phyloP scores from a whole-genome alignment of 64 coral and sea anemone genomes.

The Actinia equina region DNA sequence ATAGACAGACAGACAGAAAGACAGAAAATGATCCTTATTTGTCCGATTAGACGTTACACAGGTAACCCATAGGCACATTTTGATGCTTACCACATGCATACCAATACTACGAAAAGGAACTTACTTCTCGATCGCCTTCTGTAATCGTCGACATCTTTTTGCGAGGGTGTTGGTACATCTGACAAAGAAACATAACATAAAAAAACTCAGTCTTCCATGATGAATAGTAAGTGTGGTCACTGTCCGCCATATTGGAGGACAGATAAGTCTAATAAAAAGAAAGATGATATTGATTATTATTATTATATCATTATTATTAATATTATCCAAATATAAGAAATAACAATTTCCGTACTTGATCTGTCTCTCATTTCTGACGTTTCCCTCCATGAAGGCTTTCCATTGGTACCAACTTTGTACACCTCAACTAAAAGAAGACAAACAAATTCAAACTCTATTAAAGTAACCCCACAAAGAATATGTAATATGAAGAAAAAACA shows the following conservation, averaged over 20 bases:
- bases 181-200: not conserved
- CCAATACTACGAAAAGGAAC: not conserved
- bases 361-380: not conserved
- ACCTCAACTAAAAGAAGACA: conserved; percentile 8
- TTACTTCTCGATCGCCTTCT: conserved; percentile 47
- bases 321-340: not conserved
- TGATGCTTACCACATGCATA: too few relatives aligned
- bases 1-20: too few relatives aligned
- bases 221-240: too few relatives aligned
- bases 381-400: conserved; percentile 4
- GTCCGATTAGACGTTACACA: not conserved
- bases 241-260: too few relatives aligned
- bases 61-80: not conserved
- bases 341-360: not conserved
- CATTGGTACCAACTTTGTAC: not conserved
- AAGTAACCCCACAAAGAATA: not conserved
- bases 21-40: too few relatives aligned
- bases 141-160: conserved; percentile 13
- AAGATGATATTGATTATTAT: too few relatives aligned
- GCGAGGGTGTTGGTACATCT: conserved; percentile 63
- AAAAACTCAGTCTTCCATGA: too few relatives aligned
- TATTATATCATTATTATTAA: too few relatives aligned
- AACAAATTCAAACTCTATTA: not conserved
- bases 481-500: not conserved
- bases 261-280: too few relatives aligned